These are phyloP conservation scores for Drymodes brunneopygia DNA, from an alignment of 2,113 vertebrate genomes.

Conservation along the genomic window DNA sequence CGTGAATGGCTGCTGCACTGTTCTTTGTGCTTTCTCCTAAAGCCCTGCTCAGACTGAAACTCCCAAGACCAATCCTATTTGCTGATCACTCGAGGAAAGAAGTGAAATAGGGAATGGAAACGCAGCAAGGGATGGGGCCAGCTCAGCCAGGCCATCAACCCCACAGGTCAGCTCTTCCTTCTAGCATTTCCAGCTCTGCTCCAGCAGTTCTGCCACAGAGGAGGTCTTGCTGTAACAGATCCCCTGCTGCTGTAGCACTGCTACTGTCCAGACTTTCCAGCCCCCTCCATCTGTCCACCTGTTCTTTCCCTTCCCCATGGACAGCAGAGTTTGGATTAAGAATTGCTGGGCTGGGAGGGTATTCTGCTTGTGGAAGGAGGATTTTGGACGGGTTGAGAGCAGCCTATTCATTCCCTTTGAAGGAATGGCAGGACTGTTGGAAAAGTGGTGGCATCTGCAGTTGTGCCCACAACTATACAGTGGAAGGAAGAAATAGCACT, in stretches of 20 bases:
- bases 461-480: background rate
- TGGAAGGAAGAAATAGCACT: background rate
- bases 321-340: background rate
- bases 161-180: background rate
- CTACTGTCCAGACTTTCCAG: background rate
- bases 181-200: background rate
- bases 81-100: accelerated
- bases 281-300: background rate
- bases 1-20: background rate
- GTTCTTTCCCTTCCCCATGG: background rate
- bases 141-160: background rate
- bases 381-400: background rate
- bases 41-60: background rate
- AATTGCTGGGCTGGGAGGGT: background rate
- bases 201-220: background rate
- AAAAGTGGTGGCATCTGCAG: background rate
- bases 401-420: background rate
- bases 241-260: background rate
- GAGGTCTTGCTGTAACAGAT: background rate
- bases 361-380: background rate
- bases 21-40: background rate
- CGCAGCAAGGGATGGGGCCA: background rate
- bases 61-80: background rate
- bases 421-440: background rate
- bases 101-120: background rate